Base-by-base conservation (phyloP, 2,113 vertebrate species). In the Sorex araneus region DNA sequence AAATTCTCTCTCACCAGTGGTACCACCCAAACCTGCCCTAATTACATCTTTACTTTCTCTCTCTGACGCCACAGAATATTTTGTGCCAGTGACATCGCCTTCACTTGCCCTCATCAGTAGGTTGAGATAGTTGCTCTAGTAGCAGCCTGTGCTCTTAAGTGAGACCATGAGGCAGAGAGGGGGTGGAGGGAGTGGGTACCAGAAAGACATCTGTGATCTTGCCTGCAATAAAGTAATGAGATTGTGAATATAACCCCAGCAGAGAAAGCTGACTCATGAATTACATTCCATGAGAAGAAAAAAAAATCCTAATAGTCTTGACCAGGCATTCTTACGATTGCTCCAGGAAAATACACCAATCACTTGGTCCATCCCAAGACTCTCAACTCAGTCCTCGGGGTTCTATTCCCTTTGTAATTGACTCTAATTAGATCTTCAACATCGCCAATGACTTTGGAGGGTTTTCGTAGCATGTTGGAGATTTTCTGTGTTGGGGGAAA, bases 371-470 rank as follows among this genome's bases (percentile, higher is more conserved):
- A 73, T 94, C 79, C 90, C 40, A 28, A 78, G 76, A 85, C 75
- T 90, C 89, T 87, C 60, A 92, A 78, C 85, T 89, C 4, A 28
- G 43, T 94, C 84, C 96, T 97, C 45, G 81, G 21, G 94, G 80
- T 96, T 96, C 96, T 94, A 96, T 97, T 96, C 84, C 57, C 82
- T 47, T 85, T 27, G 32, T 95, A 94, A 75, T 95, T 40, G 13
- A 79, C 66, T 94, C 90, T 96, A 95, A 94, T 97, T 95, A 60
- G 96, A 73, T 97, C 93, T 96, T 90, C 78, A 92, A 73, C 84
- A 50, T 94, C 2, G 80, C 91, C 87, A 96, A 32, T 76, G 88
- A 94, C 92, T 96, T 97, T 94, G 95, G 71, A 95, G 94, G 89
- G 32, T 92, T 96, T 94, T 77, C n/a, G 91, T 86, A 94, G 89